Evolutionary conservation across 2,888 invertebrate species (phyloP).

Genomic region (Leptodirus hochenwartii): DNA sequence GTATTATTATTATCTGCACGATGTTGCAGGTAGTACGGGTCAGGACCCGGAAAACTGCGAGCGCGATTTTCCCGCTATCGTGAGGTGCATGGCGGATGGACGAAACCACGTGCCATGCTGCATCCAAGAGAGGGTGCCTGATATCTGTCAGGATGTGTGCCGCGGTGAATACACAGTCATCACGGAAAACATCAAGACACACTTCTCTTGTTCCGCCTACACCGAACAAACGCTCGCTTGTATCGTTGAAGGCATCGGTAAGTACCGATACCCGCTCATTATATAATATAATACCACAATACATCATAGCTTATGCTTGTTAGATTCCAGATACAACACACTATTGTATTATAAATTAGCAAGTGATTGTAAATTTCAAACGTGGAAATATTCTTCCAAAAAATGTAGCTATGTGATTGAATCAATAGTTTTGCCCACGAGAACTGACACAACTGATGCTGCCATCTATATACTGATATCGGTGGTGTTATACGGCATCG

Average conservation of each 20-base stretch:
- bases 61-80: slow-evolving; percentile 61
- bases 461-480: too few relatives aligned
- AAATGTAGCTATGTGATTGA: too few relatives aligned
- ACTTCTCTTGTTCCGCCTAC: slow-evolving; percentile 68
- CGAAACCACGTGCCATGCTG: slow-evolving; percentile 77
- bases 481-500: too few relatives aligned
- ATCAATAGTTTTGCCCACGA: too few relatives aligned
- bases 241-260: slow-evolving; percentile 62
- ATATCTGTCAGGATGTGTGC: slow-evolving; percentile 73
- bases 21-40: slow-evolving; percentile 47
- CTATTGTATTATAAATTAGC: too few relatives aligned
- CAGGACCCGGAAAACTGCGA: slow-evolving; percentile 69
- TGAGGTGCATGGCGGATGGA: slow-evolving; percentile 62
- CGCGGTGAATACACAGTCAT: slow-evolving; percentile 71
- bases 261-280: slow-evolving; percentile 17
- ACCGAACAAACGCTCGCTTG: slow-evolving; percentile 69
- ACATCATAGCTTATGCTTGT: too few relatives aligned
- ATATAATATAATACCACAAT: neutral
- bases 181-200: slow-evolving; percentile 65
- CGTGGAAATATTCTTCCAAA: too few relatives aligned
- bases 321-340: too few relatives aligned
- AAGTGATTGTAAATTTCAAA: too few relatives aligned
- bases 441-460: too few relatives aligned
- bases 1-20: neutral
- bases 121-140: slow-evolving; percentile 61